phyloP scores from a whole-genome alignment of 2,113 vertebrate genomes.

The Propithecus coquereli region DNA sequence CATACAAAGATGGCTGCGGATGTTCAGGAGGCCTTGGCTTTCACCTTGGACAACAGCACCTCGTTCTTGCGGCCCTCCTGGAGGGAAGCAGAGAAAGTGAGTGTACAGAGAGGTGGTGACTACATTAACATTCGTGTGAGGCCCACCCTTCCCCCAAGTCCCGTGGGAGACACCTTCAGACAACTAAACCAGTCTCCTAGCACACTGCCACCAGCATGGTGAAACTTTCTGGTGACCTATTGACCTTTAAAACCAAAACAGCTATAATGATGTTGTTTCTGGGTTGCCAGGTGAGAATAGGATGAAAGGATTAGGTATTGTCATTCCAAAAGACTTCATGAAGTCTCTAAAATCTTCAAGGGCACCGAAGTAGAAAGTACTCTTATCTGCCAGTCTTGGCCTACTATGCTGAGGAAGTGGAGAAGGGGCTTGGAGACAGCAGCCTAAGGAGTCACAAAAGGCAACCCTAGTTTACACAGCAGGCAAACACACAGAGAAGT shows the following conservation, averaged over 20 bases:
- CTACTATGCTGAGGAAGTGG: background rate
- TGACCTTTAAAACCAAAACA: background rate
- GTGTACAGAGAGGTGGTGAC: background rate
- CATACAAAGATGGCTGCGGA: background rate
- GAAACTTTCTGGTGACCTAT: background rate
- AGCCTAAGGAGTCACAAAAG: background rate
- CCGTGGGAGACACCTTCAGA: background rate
- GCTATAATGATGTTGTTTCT: background rate
- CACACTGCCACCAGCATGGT: accelerated
- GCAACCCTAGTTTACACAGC: background rate
- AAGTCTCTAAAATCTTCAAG: background rate
- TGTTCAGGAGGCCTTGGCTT: constrained; percentile 85
- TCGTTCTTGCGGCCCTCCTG: constrained; percentile 97
- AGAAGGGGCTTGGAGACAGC: background rate
- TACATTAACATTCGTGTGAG: background rate
- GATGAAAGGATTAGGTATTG: background rate
- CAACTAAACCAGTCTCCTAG: background rate
- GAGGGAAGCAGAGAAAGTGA: constrained; percentile 37
- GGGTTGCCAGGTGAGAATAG: background rate
- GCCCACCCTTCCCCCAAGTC: background rate
- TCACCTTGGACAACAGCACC: constrained; percentile 92
- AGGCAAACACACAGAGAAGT: background rate
- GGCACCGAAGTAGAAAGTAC: background rate
- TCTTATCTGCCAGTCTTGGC: background rate
- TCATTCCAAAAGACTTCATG: background rate